Base-by-base conservation (phyloP, 2,888 invertebrate genomes). In the Geophilus truncorum region DNA sequence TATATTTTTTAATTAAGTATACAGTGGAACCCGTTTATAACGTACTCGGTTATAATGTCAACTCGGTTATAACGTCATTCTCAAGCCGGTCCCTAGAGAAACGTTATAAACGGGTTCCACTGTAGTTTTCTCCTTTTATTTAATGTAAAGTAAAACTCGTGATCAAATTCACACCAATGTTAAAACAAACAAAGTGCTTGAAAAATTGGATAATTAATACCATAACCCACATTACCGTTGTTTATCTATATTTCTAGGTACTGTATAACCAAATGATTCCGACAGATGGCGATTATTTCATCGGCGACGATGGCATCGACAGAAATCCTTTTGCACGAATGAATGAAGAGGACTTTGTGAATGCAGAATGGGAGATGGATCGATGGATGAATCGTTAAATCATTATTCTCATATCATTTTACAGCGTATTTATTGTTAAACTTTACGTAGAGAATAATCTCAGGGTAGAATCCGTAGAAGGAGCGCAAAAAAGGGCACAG, bases 341-440 rank as follows among this genome's bases (percentile, higher is more conserved):
- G 23, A 87, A 87, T 76, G 89, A 89, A 82, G 89, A 89, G 81
- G 89, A 89, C 30, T 88, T 88, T n/a, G 89, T 89, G 12, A 88
- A 88, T 80, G 86, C 89, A n/a, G 89, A 90, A 83, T 92, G 91
- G 90, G 91, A 91, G 84, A 89, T 91, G 84, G 90, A 90, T 84
- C 89, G 91, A 85, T 92, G 91, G 91, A 90, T 91, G 82, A 91
- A 91, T 86, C 90, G 91, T 88, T 91, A 90, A 84, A 0, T 70
- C 18, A 25, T 62, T 25, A 4, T 57, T 62, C n/a, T 5, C 9
- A 15, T 62, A 45, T 45, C 45, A 12, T 62, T 23, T 10, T 25
- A 15, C 4, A 2, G 9, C 23, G 5, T 62, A 62, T 62, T 62
- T 62, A 62, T 62, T 62, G 62, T 62, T 25, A 23, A 23, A 62